Base-by-base conservation (phyloP, 2,113 vertebrate species). In the Speoplatyrhinus poulsoni region DNA sequence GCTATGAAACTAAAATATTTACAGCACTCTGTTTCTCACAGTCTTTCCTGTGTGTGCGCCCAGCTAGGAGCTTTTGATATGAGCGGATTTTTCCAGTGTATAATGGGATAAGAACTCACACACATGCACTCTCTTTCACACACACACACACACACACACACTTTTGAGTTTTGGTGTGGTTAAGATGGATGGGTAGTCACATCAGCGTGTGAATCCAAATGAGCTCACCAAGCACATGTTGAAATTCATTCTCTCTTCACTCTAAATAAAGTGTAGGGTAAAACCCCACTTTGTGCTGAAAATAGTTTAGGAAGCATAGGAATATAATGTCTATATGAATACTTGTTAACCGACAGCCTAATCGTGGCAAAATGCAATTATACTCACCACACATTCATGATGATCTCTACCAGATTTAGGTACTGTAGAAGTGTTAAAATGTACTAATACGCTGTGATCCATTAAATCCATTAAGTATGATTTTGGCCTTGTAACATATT, bases 131-230 rank as follows among this genome's bases (percentile, higher is more conserved):
- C 62, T 46, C 62, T 15, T 12, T 46, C 47, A 60, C 57, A 7
- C 19, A 32, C 17, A 46, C 19, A 32, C 17, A 46, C 58, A n/a
- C 58, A 60, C 57, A 9, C 46, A 49, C 26, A 33, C 19, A 41
- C 67, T 60, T 13, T n/a, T 17, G 56, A 33, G 53, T 70, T 62
- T 60, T 50, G 36, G 58, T 54, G 57, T 69, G 65, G 74, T 70
- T 56, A 53, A 63, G 65, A 70, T 60, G 36, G n/a, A 63, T 52
- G 62, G 17, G 52, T 62, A 69, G 70, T 62, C 70, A 84, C 64
- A 71, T 80, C 72, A 76, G 48, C 52, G 61, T 46, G 33, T 80
- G 57, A 75, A 62, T 60, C 62, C 46, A 75, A 67, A 58, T 72
- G 57, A 49, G 62, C 62, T 75, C 76, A 67, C 50, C 64, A 65